A percentile compares a stretch with the other conserved stretches of the same genome.
Conservation (phyloP, 2,113 vertebrate genomes). For the Rhea americana region DNA sequence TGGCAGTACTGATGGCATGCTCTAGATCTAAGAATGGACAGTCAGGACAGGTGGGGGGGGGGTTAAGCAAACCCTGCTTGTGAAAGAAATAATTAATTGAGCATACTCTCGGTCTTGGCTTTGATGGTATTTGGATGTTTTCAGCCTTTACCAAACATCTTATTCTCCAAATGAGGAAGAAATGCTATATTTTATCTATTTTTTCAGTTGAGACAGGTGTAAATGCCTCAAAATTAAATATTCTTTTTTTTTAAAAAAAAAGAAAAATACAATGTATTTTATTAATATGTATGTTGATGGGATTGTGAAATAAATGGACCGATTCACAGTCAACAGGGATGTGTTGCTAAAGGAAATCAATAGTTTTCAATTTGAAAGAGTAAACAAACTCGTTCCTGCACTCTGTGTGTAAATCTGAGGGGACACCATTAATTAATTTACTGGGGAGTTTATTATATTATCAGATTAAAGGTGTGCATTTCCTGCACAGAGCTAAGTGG, state of each 20-base stretch:
- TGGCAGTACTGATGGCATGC: fast-evolving
- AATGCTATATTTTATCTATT: background rate
- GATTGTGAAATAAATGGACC: constrained; percentile 7
- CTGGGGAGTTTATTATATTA: constrained; percentile 19
- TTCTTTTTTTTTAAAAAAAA: too few species aligned
- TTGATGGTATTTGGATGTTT: background rate
- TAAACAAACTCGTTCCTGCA: constrained; percentile 11
- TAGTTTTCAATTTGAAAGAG: constrained; percentile 46
- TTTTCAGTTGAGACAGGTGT: background rate
- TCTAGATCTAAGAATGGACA: background rate
- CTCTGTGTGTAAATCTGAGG: constrained; percentile 13
- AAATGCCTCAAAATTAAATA: constrained; percentile 3
- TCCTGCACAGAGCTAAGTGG: background rate
- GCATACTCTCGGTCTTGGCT: background rate
- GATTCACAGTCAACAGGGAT: background rate
- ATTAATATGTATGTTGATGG: background rate
- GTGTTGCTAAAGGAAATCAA: constrained; percentile 61
- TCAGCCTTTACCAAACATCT: background rate
- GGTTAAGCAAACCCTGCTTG: background rate
- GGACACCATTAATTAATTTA: constrained; percentile 34
- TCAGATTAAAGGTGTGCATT: constrained; percentile 1
- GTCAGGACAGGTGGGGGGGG: background rate
- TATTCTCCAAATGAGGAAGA: background rate
- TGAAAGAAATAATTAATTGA: background rate
- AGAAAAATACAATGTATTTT: background rate